phyloP scores from a whole-genome alignment of 2,797 vertebrate genomes.

The Eulemur rubriventer region DNA sequence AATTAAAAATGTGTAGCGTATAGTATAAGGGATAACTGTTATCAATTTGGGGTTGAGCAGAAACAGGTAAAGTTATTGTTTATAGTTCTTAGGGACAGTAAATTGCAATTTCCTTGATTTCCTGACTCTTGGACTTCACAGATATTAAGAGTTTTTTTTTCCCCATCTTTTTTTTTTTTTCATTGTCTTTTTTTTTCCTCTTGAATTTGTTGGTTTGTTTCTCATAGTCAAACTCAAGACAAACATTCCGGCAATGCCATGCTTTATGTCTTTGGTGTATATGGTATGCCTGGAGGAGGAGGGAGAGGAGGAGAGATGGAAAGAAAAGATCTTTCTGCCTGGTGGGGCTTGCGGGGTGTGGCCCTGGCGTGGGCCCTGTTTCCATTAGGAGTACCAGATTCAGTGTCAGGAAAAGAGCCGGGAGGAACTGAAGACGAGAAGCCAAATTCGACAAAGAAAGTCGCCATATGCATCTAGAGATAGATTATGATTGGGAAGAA shows the following conservation, averaged over 20 bases:
- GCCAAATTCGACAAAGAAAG: neutral
- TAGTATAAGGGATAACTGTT: neutral
- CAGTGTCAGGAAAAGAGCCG: neutral
- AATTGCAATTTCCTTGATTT: neutral
- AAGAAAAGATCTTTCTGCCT: neutral
- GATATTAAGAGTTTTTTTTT: neutral
- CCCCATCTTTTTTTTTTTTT: fast-evolving
- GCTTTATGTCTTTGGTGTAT: neutral
- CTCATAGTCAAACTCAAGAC: neutral
- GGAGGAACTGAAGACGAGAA: neutral
- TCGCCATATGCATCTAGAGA: neutral
- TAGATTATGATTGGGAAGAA: neutral
- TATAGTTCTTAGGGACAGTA: neutral
- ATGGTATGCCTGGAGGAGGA: fast-evolving
- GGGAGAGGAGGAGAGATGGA: no score
- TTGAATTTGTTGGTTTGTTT: neutral
- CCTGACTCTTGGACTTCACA: neutral
- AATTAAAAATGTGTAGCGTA: neutral
- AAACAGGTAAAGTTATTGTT: neutral
- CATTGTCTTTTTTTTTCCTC: neutral
- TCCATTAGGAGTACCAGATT: no score
- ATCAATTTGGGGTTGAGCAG: neutral
- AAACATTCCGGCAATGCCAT: neutral
- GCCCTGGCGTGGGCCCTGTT: no score
- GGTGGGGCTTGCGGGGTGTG: fast-evolving